Evolutionary conservation across 2,797 vertebrate genomes (phyloP), one percentile per base, ranked within the genome.

Genomic region (Onychomys torridus): DNA sequence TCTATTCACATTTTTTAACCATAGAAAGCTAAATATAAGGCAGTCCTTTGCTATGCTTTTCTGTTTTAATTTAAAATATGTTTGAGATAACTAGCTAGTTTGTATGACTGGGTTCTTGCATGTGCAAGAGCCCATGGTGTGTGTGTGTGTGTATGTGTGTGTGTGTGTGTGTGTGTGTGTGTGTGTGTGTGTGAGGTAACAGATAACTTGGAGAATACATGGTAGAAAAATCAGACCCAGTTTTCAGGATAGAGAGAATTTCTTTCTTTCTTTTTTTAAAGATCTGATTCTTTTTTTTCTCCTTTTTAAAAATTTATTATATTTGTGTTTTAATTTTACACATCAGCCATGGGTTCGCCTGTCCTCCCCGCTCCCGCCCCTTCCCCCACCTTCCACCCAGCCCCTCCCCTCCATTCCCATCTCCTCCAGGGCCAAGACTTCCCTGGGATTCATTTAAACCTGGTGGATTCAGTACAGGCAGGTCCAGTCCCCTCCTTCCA

Each of bases 101-200:
- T 71, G 13, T 40, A 25, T 67, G 25, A 25, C 25, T 23, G 11
- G 12, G 43, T 57, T 55, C 17, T 37, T 37, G 57, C 29, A 23
- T 52, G 82, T 63, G 91, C 14, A 81, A 77, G 79, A 86, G 34
- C 12, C 52, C 34, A 23, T 83, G 40, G 37, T 61, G 2, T 14
- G 34, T 81, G 37, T 43, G 37, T 40, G 55, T 40, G 12, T 87
- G 19, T 49, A n/a, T 16, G 3, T 27, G 21, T 17, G 34, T 19
- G 29, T 69, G 83, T 69, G 95, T n/a, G 67, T 75, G 88, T 67
- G 57, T 96, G 67, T 88, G n/a, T 83, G 43, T 83, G 27, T 49
- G 17, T 83, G 27, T 49, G 17, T 49, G 27, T 25, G 17, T 37
- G 34, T 25, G 46, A 17, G 59, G 23, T 63, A 78, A 85, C 2